A percentile compares a stretch with the other conserved stretches of the same genome.
Conservation (phyloP, 2,797 vertebrate species). For the Syndactyla subalaris region DNA sequence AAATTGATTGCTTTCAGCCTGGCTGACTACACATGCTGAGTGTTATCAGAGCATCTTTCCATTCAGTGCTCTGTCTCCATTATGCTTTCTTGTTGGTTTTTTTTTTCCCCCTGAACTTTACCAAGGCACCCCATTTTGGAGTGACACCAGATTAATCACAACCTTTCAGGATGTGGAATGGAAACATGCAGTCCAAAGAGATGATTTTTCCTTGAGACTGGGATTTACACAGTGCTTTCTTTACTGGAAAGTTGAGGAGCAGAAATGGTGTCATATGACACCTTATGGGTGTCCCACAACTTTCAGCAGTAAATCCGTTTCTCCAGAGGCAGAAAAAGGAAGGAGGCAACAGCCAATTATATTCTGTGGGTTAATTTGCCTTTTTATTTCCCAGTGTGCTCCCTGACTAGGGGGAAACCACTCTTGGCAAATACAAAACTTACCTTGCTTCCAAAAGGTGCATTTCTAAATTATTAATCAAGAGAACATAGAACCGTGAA, state of each 20-base stretch:
- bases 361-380: background rate
- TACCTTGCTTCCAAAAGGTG: constrained; percentile 37
- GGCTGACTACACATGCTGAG: background rate
- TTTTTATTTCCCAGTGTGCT: constrained; percentile 33
- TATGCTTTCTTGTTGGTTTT: background rate
- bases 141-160: background rate
- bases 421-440: constrained; percentile 56
- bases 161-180: background rate
- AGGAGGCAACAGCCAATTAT: background rate
- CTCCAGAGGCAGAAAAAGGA: background rate
- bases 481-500: constrained; percentile 6
- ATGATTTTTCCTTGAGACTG: background rate
- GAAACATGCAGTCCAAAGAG: background rate
- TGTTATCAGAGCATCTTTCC: background rate
- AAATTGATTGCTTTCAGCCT: background rate
- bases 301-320: background rate
- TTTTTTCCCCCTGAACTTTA: background rate
- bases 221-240: background rate
- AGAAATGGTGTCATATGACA: accelerated
- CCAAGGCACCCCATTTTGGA: accelerated
- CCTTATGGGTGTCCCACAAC: background rate
- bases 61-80: background rate
- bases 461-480: constrained; percentile 61
- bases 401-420: constrained; percentile 49
- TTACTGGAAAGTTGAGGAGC: background rate